phyloP scores from a whole-genome alignment of 1,140 invertebrate genomes.

The Magallana gigas region DNA sequence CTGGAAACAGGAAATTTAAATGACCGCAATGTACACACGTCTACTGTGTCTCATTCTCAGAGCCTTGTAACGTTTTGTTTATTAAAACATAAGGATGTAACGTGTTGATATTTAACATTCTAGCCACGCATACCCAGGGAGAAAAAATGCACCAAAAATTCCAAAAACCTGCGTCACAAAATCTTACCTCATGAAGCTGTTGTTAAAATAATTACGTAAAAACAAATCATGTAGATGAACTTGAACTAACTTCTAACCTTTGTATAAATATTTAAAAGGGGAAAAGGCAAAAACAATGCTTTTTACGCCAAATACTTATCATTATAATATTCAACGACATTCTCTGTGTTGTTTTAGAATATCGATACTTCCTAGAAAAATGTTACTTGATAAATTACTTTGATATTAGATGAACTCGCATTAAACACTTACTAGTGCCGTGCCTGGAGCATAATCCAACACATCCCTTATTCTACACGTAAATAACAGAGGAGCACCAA shows the following conservation, averaged over 20 bases:
- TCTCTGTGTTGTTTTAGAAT: not conserved
- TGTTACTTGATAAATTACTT: not conserved
- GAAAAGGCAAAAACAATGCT: too few species aligned
- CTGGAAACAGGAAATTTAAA: conserved; percentile 1
- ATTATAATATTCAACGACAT: too few species aligned
- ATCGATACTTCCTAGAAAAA: not conserved
- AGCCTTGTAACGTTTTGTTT: not conserved
- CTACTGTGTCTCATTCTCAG: not conserved
- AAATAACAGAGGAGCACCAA: not conserved
- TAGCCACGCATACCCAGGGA: not conserved
- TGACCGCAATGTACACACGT: not conserved
- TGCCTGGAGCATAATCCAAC: conserved; percentile 8
- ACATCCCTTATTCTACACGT: not conserved
- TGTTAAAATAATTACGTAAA: too few species aligned
- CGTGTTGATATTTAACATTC: not conserved
- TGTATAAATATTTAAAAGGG: too few species aligned
- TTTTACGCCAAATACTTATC: too few species aligned
- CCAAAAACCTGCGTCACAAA: not conserved
- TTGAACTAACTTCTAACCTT: too few species aligned
- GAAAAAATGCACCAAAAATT: not conserved
- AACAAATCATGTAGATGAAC: too few species aligned
- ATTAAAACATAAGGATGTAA: not conserved
- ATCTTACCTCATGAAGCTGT: not conserved
- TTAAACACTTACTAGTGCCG: not conserved
- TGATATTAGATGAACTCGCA: not conserved